A percentile compares a stretch with the other conserved stretches of the same genome.
Conservation (phyloP, 2,797 vertebrate genomes). For the Sebastes aleutianus region DNA sequence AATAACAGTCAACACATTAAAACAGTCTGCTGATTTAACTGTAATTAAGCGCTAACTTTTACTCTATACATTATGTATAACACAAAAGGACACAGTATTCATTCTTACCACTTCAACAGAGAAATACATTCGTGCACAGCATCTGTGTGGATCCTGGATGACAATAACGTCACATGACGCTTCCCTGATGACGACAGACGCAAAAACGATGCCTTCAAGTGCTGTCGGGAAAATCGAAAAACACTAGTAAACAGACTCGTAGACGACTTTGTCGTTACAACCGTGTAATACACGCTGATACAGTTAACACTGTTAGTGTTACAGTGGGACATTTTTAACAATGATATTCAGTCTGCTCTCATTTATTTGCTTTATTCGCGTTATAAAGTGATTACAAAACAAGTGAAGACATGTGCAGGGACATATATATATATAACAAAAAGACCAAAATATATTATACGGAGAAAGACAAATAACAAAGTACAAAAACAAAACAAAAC, state of each 20-base stretch:
- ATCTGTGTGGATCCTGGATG: slow-evolving; percentile 12
- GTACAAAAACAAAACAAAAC: too few species aligned
- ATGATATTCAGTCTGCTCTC: neutral
- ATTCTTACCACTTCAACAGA: slow-evolving; percentile 56
- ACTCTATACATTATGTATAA: neutral
- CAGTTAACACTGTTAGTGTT: neutral
- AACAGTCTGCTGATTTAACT: neutral
- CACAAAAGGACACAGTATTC: neutral
- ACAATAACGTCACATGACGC: slow-evolving; percentile 18
- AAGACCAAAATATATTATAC: too few species aligned
- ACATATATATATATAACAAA: too few species aligned
- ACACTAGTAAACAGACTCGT: neutral
- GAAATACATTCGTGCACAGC: slow-evolving; percentile 19
- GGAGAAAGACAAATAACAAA: too few species aligned
- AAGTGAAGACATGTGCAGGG: too few species aligned
- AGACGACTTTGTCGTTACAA: neutral
- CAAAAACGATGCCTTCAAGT: slow-evolving; percentile 32
- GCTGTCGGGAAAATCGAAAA: neutral
- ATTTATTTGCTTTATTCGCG: too few species aligned
- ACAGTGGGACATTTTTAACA: neutral
- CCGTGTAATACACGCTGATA: neutral
- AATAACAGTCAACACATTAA: neutral
- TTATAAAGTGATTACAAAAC: too few species aligned
- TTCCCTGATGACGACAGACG: slow-evolving; percentile 56
- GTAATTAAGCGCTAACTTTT: neutral